phyloP scores from a whole-genome alignment of 2,113 vertebrate species.

The Syrrhaptes paradoxus region DNA sequence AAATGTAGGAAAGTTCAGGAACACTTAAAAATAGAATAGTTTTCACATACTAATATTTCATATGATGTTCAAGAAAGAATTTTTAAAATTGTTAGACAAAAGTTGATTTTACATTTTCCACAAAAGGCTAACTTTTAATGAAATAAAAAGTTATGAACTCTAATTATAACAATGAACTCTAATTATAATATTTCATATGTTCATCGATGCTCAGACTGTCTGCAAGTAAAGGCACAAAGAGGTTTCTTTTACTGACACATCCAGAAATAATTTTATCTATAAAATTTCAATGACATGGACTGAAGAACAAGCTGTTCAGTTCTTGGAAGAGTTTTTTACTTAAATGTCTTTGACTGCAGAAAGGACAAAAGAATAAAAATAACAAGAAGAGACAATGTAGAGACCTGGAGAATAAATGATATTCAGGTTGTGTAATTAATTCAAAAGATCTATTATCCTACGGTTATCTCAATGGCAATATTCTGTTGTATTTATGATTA shows the following conservation, averaged over 20 bases:
- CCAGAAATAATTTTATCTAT: conserved; percentile 34
- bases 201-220: not conserved
- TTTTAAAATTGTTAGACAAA: not conserved
- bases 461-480: not conserved
- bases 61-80: not conserved
- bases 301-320: conserved; percentile 32
- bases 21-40: not conserved
- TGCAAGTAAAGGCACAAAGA: conserved; percentile 32
- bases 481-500: not conserved
- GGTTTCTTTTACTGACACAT: conserved; percentile 1
- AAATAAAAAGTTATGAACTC: conserved; percentile 4
- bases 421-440: not conserved
- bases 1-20: not conserved
- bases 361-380: not conserved
- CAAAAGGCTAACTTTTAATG: not conserved
- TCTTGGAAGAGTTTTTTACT: conserved; percentile 9
- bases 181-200: conserved; percentile 41
- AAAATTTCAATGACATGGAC: not conserved
- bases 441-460: not conserved
- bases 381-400: not conserved
- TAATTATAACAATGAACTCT: conserved; percentile 11
- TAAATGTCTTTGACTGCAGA: not conserved
- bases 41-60: not conserved
- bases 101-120: not conserved
- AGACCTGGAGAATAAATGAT: not conserved